Base-by-base conservation (phyloP, 1,140 invertebrate genomes). In the Zaprionus gabonicus region DNA sequence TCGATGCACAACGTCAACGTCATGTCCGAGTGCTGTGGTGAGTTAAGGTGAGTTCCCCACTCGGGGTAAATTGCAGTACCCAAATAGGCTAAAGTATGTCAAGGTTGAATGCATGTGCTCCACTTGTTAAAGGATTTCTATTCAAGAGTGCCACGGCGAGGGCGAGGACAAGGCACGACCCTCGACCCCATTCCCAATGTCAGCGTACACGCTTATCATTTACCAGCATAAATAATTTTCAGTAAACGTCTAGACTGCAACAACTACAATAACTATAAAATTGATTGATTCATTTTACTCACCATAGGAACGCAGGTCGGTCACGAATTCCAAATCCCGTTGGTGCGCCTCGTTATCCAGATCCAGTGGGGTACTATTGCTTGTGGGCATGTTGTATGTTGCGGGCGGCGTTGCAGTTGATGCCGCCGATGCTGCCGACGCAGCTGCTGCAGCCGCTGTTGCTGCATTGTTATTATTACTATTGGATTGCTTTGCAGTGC, bases 81-180 rank as follows among this genome's bases (percentile, higher is more conserved):
- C 69, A 76, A 44, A 65, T 31, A 55, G 65, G 60, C 76, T 10
- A 66, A 91, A 82, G 67, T 59, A 70, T 91, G 88, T 91, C 87
- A 91, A 91, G 87, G 87, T 91, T 82, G 46, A 82, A 84, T 60
- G 81, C 74, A 88, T 91, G 70, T 88, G 83, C 79, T 75, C 74
- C 69, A 91, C 62, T 80, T 91, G 58, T 12, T 3, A 69, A 82
- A 87, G 83, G 76, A 85, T 65, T 63, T 23, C n/a, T n/a, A 36
- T 38, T 55, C 51, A 38, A 51, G 51, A 74, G 70, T 57, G 60
- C 31, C 57, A 38, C 46, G 69, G 51, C 67, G 51, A 74, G 70
- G 62, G 60, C 31, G 60, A 38, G 51, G 69, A 56, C 67, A 46
- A 59, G 49, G 67, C 31, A 2, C 44, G 44, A 51, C 17, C 27